Percentiles rank a stretch among this genome's conserved stretches.
phyloP scores from a whole-genome alignment of 2,888 invertebrate species.

The Caenorhabditis sp. region DNA sequence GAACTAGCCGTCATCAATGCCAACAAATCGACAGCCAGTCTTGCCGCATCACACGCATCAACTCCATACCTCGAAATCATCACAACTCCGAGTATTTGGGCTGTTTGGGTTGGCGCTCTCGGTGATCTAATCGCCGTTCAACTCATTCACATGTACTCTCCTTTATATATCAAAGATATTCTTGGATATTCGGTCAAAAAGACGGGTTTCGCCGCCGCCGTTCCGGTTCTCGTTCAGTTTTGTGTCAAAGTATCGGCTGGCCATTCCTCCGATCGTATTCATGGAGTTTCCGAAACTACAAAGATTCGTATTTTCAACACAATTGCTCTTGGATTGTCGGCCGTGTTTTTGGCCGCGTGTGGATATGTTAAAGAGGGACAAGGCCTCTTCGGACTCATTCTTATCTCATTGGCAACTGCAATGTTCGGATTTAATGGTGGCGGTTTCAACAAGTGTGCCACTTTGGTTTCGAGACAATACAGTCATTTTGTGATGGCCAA shows the following conservation, averaged over 20 bases:
- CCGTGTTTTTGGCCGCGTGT: constrained; percentile 60
- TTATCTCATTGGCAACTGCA: constrained; percentile 64
- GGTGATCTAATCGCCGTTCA: constrained; percentile 69
- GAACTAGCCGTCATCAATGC: constrained; percentile 41
- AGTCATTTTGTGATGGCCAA: constrained; percentile 68
- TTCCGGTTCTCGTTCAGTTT: constrained; percentile 67
- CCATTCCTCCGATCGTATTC: constrained; percentile 61
- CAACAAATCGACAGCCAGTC: constrained; percentile 26
- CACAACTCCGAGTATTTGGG: constrained; percentile 66
- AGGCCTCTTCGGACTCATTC: constrained; percentile 47
- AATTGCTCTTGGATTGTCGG: constrained; percentile 62
- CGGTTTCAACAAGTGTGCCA: constrained; percentile 53
- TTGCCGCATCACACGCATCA: background rate
- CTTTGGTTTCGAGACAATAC: constrained; percentile 65
- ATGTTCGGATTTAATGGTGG: constrained; percentile 66
- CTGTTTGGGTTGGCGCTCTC: constrained; percentile 65
- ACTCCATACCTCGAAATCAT: constrained; percentile 63
- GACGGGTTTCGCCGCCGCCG: constrained; percentile 68
- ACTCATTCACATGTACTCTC: constrained; percentile 58
- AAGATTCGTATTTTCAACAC: constrained; percentile 66
- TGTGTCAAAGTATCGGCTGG: constrained; percentile 66
- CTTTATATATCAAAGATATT: constrained; percentile 50
- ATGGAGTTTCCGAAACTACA: constrained; percentile 57
- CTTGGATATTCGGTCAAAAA: constrained; percentile 63
- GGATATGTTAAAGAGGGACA: constrained; percentile 58